These are phyloP conservation scores for Anhinga rufa DNA, from an alignment of 2,113 vertebrate genomes.

Conservation along the genomic window DNA sequence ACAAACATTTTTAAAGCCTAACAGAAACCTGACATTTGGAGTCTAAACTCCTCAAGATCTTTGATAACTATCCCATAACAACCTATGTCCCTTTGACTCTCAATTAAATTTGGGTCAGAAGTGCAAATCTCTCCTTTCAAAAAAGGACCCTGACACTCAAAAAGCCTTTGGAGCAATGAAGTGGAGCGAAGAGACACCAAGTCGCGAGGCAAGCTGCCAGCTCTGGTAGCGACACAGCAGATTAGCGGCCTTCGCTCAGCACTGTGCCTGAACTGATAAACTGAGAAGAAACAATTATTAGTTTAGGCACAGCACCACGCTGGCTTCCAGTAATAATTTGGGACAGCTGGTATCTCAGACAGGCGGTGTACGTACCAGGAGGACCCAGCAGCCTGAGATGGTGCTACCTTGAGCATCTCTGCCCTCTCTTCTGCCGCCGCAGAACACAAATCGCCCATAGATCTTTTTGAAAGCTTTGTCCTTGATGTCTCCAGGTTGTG, in stretches of 20 bases:
- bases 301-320: not conserved
- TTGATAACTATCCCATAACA: not conserved
- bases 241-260: not conserved
- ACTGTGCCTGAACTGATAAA: not conserved
- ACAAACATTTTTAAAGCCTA: not conserved
- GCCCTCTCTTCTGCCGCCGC: not conserved
- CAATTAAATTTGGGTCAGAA: not conserved
- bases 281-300: not conserved
- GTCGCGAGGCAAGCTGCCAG: not conserved
- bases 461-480: not conserved
- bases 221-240: not conserved
- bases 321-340: not conserved
- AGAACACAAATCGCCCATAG: not conserved
- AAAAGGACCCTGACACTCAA: not conserved
- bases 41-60: not conserved
- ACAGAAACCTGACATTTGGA: not conserved
- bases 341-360: not conserved
- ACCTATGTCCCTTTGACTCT: not conserved
- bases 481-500: not conserved
- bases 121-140: not conserved
- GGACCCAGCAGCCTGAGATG: not conserved
- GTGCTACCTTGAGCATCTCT: not conserved
- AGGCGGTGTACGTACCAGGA: rapidly evolving
- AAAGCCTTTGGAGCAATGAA: not conserved
- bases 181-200: not conserved